These are phyloP conservation scores for Halcyon malimbica DNA, from an alignment of 2,113 vertebrate genomes.

Conservation along the genomic window DNA sequence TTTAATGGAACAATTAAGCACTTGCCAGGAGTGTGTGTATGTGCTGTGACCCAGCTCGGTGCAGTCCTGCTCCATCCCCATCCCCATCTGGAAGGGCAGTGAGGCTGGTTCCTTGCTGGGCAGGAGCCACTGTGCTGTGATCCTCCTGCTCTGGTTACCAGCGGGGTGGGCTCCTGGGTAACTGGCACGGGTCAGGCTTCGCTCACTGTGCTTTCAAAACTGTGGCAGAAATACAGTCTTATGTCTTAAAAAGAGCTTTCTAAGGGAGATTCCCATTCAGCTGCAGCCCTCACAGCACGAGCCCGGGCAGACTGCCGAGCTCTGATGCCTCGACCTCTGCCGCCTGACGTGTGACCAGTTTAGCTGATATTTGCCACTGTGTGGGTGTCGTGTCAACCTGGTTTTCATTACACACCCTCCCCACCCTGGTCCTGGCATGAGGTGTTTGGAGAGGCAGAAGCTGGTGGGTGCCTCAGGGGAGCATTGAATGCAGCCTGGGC, in stretches of 20 bases:
- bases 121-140: accelerated
- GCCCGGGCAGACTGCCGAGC: background rate
- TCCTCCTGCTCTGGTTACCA: background rate
- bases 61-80: background rate
- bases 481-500: accelerated
- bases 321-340: background rate
- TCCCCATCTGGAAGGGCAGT: background rate
- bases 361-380: accelerated
- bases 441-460: background rate
- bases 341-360: accelerated
- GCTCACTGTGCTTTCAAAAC: background rate
- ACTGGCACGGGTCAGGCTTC: background rate
- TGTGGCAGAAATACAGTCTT: background rate
- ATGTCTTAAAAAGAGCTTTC: background rate
- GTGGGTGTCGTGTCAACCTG: background rate
- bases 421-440: background rate
- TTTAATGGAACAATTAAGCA: background rate
- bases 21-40: background rate
- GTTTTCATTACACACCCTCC: background rate
- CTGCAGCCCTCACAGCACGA: background rate
- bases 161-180: background rate
- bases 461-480: background rate
- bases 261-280: background rate
- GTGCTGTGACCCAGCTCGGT: background rate
- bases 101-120: background rate